phyloP scores from a whole-genome alignment of 2,797 vertebrate genomes.

The Telmatherina bonti region DNA sequence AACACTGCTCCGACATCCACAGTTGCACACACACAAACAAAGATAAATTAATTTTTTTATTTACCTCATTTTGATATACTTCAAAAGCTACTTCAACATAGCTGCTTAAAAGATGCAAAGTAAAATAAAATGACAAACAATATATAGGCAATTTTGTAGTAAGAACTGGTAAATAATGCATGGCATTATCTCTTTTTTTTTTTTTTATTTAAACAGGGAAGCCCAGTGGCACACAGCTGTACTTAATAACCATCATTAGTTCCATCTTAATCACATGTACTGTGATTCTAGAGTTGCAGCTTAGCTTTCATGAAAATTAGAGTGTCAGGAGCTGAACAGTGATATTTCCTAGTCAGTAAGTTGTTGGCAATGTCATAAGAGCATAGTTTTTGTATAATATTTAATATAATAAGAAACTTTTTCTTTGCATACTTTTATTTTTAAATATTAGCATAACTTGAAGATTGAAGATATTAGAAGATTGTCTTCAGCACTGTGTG shows the following conservation, averaged over 20 bases:
- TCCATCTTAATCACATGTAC: conserved; percentile 61
- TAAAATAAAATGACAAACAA: conserved; percentile 26
- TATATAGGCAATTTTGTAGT: conserved; percentile 32
- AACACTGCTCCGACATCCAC: too few relatives aligned
- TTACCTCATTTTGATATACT: too few relatives aligned
- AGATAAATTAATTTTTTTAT: too few relatives aligned
- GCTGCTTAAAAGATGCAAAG: background rate
- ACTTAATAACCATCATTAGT: conserved; percentile 80
- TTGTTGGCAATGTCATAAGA: background rate
- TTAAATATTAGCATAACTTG: background rate
- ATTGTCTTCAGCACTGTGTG: too few relatives aligned
- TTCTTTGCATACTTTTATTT: background rate
- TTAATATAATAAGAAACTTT: too few relatives aligned
- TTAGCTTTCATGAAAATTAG: conserved; percentile 46
- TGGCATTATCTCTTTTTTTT: conserved; percentile 23
- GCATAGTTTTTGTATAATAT: too few relatives aligned
- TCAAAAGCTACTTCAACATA: too few relatives aligned
- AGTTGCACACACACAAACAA: too few relatives aligned
- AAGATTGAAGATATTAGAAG: too few relatives aligned
- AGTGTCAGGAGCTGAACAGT: conserved; percentile 18
- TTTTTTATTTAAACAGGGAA: conserved; percentile 38
- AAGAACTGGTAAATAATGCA: conserved; percentile 23
- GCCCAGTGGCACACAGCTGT: conserved; percentile 73
- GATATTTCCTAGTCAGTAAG: conserved; percentile 11
- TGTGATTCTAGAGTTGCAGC: conserved; percentile 47